Evolutionary conservation across 2,113 vertebrate species (phyloP).

Genomic region (Mormyrus iriodes): DNA sequence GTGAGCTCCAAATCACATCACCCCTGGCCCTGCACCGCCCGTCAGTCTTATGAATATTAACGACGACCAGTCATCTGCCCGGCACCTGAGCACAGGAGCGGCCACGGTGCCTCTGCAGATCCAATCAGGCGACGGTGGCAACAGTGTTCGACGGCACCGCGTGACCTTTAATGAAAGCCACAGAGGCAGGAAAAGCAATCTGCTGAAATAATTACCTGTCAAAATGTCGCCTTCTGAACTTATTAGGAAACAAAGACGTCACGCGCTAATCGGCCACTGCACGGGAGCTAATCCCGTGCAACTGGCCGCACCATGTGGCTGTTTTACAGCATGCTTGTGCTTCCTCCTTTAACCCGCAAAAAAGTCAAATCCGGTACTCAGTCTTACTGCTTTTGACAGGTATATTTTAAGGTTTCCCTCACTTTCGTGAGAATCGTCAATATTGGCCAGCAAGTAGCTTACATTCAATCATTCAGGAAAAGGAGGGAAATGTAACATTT

Average conservation of each 20-base stretch:
- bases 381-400: neutral
- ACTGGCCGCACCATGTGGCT: neutral
- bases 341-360: neutral
- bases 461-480: neutral
- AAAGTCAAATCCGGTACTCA: neutral
- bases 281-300: neutral
- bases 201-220: conserved; percentile 24
- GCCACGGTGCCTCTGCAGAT: neutral
- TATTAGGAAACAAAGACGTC: conserved; percentile 14
- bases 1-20: neutral
- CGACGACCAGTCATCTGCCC: neutral
- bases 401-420: neutral
- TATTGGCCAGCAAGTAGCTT: neutral
- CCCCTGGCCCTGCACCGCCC: neutral
- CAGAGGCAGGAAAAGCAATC: conserved; percentile 19
- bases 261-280: conserved; percentile 3
- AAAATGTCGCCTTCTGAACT: conserved; percentile 13
- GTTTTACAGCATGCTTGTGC: neutral
- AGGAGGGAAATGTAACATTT: neutral
- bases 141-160: neutral
- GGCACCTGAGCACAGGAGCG: neutral
- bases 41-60: conserved; percentile 4
- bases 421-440: neutral
- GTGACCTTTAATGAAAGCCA: conserved; percentile 20
- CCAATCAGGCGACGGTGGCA: neutral